These are phyloP conservation scores for Archocentrus centrarchus DNA, from an alignment of 2,113 vertebrate genomes.

Conservation along the genomic window DNA sequence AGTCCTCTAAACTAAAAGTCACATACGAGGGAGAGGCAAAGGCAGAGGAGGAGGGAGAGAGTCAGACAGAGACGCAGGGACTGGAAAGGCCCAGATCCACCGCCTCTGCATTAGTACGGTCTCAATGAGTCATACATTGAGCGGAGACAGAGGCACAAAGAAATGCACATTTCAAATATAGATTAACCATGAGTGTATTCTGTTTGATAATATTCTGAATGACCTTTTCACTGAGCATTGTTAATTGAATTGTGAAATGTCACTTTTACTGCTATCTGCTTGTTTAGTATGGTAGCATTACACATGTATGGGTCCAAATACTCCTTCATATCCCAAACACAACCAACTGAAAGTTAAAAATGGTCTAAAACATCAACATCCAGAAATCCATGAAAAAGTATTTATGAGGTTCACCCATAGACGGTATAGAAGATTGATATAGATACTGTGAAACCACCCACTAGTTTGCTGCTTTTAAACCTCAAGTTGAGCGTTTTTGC, in stretches of 20 bases:
- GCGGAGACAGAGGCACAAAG: neutral
- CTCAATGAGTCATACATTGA: neutral
- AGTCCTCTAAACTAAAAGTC: conserved; percentile 62
- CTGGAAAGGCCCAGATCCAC: conserved; percentile 57
- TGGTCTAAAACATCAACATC: neutral
- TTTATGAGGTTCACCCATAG: neutral
- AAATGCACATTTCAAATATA: neutral
- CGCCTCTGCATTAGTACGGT: conserved; percentile 36
- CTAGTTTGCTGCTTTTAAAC: neutral
- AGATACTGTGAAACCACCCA: neutral
- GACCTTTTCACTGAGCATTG: neutral
- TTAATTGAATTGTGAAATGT: neutral
- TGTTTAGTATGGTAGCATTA: neutral
- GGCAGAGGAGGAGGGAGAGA: conserved; percentile 38
- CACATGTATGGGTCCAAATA: neutral
- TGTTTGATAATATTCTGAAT: neutral
- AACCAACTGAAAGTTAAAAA: neutral
- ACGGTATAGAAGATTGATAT: neutral
- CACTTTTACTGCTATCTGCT: neutral
- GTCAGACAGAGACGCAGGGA: conserved; percentile 33
- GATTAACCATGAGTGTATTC: neutral
- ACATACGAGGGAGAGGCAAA: conserved; percentile 32
- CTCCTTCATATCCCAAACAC: neutral
- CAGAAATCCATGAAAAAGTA: neutral
- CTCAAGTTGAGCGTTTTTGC: neutral